phyloP scores from a whole-genome alignment of 2,113 vertebrate species.

The Cacatua alba region DNA sequence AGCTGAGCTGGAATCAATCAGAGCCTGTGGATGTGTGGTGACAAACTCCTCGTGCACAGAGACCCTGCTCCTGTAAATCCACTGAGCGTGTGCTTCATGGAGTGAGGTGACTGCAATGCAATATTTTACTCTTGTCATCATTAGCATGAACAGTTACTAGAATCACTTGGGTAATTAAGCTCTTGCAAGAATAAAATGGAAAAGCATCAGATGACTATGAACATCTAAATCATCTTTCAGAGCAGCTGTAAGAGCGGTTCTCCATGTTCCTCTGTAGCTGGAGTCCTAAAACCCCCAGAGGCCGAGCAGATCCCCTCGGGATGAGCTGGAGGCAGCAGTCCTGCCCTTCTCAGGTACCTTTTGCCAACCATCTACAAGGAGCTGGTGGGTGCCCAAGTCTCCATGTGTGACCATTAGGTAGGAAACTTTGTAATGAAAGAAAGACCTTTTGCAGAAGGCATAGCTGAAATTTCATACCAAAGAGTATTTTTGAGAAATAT shows the following conservation, averaged over 20 bases:
- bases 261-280: neutral
- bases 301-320: accelerated
- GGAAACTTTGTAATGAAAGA: neutral
- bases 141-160: neutral
- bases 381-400: neutral
- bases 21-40: accelerated
- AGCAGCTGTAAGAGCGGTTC: neutral
- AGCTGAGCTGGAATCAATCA: neutral
- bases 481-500: neutral
- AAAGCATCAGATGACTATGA: neutral
- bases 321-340: neutral
- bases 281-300: neutral
- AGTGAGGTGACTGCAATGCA: neutral
- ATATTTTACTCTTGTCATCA: conserved; percentile 48
- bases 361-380: neutral
- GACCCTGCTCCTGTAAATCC: neutral
- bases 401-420: accelerated
- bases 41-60: neutral
- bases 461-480: neutral
- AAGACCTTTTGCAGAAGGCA: neutral
- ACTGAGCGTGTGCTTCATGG: neutral
- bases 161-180: conserved; percentile 46
- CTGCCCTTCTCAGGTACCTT: neutral
- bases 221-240: conserved; percentile 35
- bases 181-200: conserved; percentile 19